A percentile compares a stretch with the other conserved stretches of the same genome.
These are phyloP conservation scores for Nansenia antarctica DNA, from an alignment of 2,113 vertebrate genomes.

Conservation along the genomic window DNA sequence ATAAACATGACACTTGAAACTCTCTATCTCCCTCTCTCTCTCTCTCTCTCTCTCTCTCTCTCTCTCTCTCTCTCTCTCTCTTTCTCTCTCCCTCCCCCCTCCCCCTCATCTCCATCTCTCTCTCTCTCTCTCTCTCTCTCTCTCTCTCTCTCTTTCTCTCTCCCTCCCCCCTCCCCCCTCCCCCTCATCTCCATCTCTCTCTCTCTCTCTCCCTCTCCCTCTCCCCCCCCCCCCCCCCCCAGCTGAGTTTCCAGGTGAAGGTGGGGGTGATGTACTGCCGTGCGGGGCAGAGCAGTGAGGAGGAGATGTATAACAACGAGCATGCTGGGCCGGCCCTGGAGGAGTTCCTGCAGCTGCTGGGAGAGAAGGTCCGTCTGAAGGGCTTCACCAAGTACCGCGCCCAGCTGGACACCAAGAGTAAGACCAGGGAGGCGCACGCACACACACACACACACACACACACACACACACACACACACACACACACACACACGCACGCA, in stretches of 20 bases:
- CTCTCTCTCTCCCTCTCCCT: neutral
- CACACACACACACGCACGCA: constrained; percentile 3
- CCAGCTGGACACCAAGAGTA: constrained; percentile 96
- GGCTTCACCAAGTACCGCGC: constrained; percentile 95
- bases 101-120: too few relatives aligned
- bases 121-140: neutral
- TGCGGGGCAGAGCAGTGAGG: constrained; percentile 91
- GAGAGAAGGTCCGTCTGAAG: constrained; percentile 91
- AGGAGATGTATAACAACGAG: constrained; percentile 98
- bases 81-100: neutral
- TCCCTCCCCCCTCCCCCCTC: neutral
- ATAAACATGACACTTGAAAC: too few relatives aligned
- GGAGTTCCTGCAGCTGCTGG: constrained; percentile 92
- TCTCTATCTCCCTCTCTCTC: too few relatives aligned
- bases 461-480: neutral
- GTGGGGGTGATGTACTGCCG: constrained; percentile 96
- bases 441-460: neutral
- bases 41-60: too few relatives aligned
- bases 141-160: neutral
- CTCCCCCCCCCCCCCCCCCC: constrained; percentile 11
- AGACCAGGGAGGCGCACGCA: constrained; percentile 31
- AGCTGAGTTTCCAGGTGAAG: constrained; percentile 95
- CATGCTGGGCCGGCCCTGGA: constrained; percentile 88
- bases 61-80: neutral
- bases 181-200: too few relatives aligned